Base-by-base conservation (phyloP, 2,113 vertebrate species). In the Lycaon pictus region DNA sequence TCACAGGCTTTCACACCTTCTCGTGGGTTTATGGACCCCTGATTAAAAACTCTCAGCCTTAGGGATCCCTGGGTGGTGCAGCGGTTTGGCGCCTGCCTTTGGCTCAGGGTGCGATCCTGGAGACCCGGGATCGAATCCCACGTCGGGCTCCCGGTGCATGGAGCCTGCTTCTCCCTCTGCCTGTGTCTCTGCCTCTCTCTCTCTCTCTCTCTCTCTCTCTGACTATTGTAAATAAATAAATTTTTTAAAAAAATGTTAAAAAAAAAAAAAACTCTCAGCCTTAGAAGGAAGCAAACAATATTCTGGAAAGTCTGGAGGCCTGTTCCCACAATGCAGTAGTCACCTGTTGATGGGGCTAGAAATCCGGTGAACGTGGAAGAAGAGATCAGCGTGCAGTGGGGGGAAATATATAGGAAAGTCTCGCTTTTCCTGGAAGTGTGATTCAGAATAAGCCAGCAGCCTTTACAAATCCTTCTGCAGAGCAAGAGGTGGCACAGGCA, bases 401-500 rank as follows among this genome's bases (percentile, higher is more conserved):
- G 79, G 51, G 60, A 88, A 71, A 63, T n/a, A 4, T 1, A 2
- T 13, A 37, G 62, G 87, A 29, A 91, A 77, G 22, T 16, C 2
- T 32, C 1, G 84, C 35, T 87, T 32, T 65, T 60, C 65, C 3
- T 9, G 22, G 76, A 80, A 84, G 67, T 25, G 51, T 71, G 56
- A 95, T 83, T 96, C 67, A 25, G 56, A 86, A 86, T 77, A 51
- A 81, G 11, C 86, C 29, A 56, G 82, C 55, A 85, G 76, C 55
- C 32, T 87, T 72, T 25, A 53, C 25, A 82, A 77, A 85, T 51
- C 16, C 67, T 87, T 65, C 74, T 2, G 0, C 56, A 17, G 87
- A 74, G 37, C 55, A n/a, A 51, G 82, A 84, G 23, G 32, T 10
- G 58, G 37, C 1, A 1, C 67, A 37, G 77, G 51, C 72, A 12